Evolutionary conservation across 2,797 vertebrate genomes (phyloP).

Genomic region (Sebastes variabilis): DNA sequence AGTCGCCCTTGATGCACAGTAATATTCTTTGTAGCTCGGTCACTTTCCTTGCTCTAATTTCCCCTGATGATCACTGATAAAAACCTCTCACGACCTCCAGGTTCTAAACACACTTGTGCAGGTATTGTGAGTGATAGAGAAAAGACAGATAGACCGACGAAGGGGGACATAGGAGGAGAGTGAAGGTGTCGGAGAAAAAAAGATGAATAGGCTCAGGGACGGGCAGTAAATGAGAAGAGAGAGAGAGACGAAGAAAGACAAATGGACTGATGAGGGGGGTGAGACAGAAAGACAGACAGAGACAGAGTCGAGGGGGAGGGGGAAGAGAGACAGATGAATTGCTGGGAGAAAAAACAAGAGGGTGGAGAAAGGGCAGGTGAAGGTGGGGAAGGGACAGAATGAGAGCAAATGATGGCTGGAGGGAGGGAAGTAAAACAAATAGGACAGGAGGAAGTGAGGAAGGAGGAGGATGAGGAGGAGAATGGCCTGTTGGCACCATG

Average conservation of each 20-base stretch:
- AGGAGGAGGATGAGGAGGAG: constrained; percentile 7
- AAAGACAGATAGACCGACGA: constrained; percentile 7
- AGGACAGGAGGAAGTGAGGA: constrained; percentile 3
- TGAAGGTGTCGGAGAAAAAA: constrained; percentile 17
- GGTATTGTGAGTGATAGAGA: constrained; percentile 20
- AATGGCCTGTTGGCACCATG: constrained; percentile 30
- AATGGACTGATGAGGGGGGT: neutral
- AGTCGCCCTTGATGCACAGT: neutral
- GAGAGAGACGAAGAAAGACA: neutral
- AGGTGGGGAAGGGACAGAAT: constrained; percentile 32
- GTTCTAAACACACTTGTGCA: constrained; percentile 44
- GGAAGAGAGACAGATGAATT: constrained; percentile 22
- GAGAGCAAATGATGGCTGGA: constrained; percentile 37
- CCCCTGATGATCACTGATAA: constrained; percentile 19
- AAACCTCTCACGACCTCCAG: constrained; percentile 13
- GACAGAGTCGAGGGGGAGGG: neutral
- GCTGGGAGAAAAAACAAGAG: constrained; percentile 16
- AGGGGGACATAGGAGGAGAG: constrained; percentile 10
- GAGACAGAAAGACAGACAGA: constrained; percentile 10
- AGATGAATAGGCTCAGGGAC: constrained; percentile 43
- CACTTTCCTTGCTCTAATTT: constrained; percentile 14
- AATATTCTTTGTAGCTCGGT: neutral
- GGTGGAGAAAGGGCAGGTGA: constrained; percentile 34
- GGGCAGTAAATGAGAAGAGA: constrained; percentile 35
- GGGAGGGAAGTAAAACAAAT: constrained; percentile 32